Conservation (phyloP, 2,797 vertebrate genomes). For the Poecilia gillii region DNA sequence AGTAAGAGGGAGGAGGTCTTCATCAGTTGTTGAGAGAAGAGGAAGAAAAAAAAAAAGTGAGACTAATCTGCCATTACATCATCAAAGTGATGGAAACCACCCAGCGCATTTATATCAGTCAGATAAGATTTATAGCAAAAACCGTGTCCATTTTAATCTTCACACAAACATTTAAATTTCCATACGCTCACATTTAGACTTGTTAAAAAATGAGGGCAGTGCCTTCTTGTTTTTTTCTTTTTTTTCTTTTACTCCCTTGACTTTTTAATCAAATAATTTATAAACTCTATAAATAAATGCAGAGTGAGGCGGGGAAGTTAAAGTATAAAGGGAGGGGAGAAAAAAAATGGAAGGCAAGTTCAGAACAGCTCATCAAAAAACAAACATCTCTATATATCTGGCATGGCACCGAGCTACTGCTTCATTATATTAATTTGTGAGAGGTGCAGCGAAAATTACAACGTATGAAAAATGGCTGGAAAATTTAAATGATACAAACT, state of each 20-base stretch:
- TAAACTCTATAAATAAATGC: constrained; percentile 86
- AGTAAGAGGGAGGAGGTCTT: constrained; percentile 6
- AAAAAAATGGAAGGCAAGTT: constrained; percentile 80
- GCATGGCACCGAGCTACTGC: constrained; percentile 95
- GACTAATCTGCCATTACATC: constrained; percentile 74
- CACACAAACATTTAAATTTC: constrained; percentile 77
- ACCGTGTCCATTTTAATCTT: constrained; percentile 82
- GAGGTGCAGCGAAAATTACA: constrained; percentile 97
- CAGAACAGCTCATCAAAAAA: constrained; percentile 90
- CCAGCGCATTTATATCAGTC: constrained; percentile 73
- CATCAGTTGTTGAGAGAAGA: constrained; percentile 38
- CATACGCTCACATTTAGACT: constrained; percentile 73
- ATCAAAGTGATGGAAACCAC: constrained; percentile 78
- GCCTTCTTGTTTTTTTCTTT: constrained; percentile 61
- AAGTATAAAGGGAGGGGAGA: constrained; percentile 71
- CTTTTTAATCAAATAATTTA: constrained; percentile 89
- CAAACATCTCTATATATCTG: constrained; percentile 90
- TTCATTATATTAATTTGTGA: constrained; percentile 99
- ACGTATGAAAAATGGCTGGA: constrained; percentile 98
- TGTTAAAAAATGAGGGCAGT: constrained; percentile 78
- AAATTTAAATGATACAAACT: constrained; percentile 99
- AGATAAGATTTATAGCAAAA: constrained; percentile 76
- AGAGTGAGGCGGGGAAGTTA: constrained; percentile 71
- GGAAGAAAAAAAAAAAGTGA: constrained; percentile 32
- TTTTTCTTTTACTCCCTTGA: constrained; percentile 46